Evolutionary conservation across 2,797 vertebrate genomes (phyloP).

Genomic region (Capromys pilorides): DNA sequence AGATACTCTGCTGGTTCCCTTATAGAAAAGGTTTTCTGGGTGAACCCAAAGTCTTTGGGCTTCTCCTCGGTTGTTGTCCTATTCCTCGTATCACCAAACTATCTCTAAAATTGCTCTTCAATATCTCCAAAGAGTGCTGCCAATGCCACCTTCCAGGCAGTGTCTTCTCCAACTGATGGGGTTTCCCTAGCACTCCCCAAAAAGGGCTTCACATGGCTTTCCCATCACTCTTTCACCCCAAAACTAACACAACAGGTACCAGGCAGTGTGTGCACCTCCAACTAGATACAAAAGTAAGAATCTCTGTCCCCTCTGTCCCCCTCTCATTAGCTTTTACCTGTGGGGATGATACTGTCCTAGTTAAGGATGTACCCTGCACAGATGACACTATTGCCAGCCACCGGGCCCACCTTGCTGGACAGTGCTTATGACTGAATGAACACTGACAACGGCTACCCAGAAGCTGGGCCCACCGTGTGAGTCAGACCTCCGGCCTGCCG

Average conservation of each 20-base stretch:
- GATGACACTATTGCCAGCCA: fast-evolving
- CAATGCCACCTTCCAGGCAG: background rate
- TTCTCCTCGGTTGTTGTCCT: background rate
- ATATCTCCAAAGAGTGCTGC: background rate
- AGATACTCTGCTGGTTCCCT: background rate
- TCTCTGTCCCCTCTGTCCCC: background rate
- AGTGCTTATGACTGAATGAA: background rate
- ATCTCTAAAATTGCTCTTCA: background rate
- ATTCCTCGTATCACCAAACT: background rate
- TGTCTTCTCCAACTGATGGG: background rate
- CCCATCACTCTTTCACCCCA: background rate
- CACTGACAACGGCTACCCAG: background rate
- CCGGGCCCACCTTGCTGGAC: no score
- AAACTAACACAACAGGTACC: background rate
- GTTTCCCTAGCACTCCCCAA: background rate
- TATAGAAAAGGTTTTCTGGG: background rate
- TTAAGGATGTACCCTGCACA: fast-evolving
- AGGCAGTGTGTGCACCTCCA: background rate
- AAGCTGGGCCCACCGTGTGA: no score
- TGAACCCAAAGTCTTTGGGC: no score
- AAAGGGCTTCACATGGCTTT: background rate
- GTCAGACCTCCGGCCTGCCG: no score
- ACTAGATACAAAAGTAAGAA: background rate
- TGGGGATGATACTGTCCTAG: fast-evolving
- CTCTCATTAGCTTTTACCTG: background rate